phyloP scores from a whole-genome alignment of 2,888 invertebrate genomes.

The Morinoia aosen region DNA sequence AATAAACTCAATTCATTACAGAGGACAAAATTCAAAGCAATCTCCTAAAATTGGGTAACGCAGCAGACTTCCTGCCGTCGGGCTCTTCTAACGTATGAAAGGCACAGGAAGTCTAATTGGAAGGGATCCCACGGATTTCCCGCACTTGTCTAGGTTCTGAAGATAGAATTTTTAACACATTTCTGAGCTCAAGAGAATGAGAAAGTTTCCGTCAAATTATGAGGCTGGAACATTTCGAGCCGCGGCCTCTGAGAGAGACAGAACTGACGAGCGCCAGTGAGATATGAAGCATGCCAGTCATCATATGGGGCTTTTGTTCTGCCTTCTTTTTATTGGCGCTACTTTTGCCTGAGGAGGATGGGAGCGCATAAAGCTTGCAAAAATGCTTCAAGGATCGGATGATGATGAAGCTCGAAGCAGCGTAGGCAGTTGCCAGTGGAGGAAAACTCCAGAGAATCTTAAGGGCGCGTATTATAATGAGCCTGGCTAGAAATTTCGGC shows the following conservation, averaged over 20 bases:
- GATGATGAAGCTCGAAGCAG: background rate
- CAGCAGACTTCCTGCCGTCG: background rate
- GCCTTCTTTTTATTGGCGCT: slow-evolving; percentile 10
- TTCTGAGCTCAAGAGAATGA: slow-evolving; percentile 35
- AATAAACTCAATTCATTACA: slow-evolving; percentile 41
- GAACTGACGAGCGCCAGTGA: background rate
- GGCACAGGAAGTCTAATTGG: slow-evolving; percentile 35
- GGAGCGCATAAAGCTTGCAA: background rate
- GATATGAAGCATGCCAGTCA: background rate
- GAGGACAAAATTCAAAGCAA: slow-evolving; percentile 7
- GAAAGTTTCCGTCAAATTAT: slow-evolving; percentile 30
- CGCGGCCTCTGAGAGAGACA: slow-evolving; percentile 10
- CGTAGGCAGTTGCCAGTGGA: background rate
- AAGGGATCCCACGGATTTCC: slow-evolving; percentile 16
- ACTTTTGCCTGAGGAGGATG: background rate
- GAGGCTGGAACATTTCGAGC: slow-evolving; percentile 4
- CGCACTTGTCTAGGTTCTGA: slow-evolving; percentile 20
- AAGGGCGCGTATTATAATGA: slow-evolving; percentile 10
- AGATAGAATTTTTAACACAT: slow-evolving; percentile 50
- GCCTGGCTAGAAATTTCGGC: background rate
- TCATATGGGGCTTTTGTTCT: background rate
- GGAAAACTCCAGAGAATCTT: slow-evolving; percentile 12
- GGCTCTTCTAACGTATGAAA: background rate
- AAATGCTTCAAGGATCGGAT: slow-evolving; percentile 24
- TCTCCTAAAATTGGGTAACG: background rate